A percentile compares a stretch with the other conserved stretches of the same genome.
Evolutionary conservation across 1,140 invertebrate species (phyloP).

Genomic region (Nymphalis io): DNA sequence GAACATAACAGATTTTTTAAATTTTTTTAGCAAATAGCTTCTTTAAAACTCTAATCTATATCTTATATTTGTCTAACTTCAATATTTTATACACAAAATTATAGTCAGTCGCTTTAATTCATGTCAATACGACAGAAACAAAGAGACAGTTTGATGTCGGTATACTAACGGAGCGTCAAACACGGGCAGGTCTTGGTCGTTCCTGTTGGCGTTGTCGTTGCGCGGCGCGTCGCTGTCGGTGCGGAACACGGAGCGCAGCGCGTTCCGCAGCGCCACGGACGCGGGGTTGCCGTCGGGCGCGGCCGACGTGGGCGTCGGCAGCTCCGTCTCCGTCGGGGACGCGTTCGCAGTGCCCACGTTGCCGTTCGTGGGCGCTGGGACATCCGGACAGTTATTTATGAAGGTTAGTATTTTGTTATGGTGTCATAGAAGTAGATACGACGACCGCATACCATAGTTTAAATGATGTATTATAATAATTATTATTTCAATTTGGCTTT

Average conservation of each 20-base stretch:
- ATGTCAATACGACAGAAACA: not conserved
- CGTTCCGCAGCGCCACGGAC: conserved; percentile 58
- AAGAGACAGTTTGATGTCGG: not conserved
- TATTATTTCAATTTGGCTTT: too few relatives aligned
- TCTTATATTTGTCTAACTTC: too few relatives aligned
- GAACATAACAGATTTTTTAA: too few relatives aligned
- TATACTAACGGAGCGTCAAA: conserved; percentile 63
- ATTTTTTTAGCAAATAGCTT: too few relatives aligned
- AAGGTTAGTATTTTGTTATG: not conserved
- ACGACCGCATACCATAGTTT: too few relatives aligned
- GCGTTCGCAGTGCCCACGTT: conserved; percentile 58
- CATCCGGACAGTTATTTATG: not conserved
- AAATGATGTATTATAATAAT: too few relatives aligned
- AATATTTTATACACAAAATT: too few relatives aligned
- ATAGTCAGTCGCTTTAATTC: too few relatives aligned
- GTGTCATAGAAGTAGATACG: not conserved
- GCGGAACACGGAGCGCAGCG: conserved; percentile 61
- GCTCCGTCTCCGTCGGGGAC: conserved; percentile 61
- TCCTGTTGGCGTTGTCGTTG: conserved; percentile 48
- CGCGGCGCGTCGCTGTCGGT: conserved; percentile 55
- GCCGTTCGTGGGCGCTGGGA: conserved; percentile 31
- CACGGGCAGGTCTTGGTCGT: conserved; percentile 58
- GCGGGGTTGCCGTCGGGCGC: conserved; percentile 57
- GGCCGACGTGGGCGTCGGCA: conserved; percentile 61
- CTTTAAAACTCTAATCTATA: too few relatives aligned